Evolutionary conservation across 2,888 invertebrate genomes (phyloP).

Genomic region (Matsumyia berberina): DNA sequence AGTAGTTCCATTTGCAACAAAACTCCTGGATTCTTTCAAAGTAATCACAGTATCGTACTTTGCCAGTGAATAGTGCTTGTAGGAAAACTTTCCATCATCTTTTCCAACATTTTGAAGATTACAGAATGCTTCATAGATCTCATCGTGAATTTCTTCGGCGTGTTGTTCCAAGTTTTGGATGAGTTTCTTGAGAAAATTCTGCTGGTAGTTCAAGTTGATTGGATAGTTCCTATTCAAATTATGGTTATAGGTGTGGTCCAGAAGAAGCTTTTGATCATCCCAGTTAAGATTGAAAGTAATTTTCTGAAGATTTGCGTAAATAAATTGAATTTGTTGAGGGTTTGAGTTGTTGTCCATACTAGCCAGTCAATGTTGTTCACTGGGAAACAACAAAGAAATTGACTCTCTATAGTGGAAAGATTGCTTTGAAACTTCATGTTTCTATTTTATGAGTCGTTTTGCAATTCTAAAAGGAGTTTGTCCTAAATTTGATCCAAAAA

Average conservation of each 20-base stretch:
- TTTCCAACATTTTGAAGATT: slow-evolving; percentile 84
- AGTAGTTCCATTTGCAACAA: slow-evolving; percentile 91
- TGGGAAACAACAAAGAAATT: slow-evolving; percentile 82
- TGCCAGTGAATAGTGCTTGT: slow-evolving; percentile 87
- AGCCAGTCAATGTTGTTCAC: slow-evolving; percentile 80
- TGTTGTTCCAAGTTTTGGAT: slow-evolving; percentile 86
- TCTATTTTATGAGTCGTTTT: background rate
- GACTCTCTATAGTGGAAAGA: slow-evolving; percentile 48
- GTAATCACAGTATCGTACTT: slow-evolving; percentile 85
- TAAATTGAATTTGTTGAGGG: slow-evolving; percentile 34
- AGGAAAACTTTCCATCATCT: slow-evolving; percentile 84
- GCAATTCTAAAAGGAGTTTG: too few relatives aligned
- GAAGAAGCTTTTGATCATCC: slow-evolving; percentile 86
- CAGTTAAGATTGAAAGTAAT: slow-evolving; percentile 79
- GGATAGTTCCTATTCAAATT: slow-evolving; percentile 86
- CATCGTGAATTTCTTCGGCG: slow-evolving; percentile 87
- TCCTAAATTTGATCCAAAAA: too few relatives aligned
- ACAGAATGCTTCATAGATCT: slow-evolving; percentile 87
- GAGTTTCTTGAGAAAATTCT: slow-evolving; percentile 88
- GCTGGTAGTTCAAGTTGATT: slow-evolving; percentile 87
- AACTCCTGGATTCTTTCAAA: slow-evolving; percentile 89
- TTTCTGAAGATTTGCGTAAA: slow-evolving; percentile 43
- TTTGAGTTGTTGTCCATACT: slow-evolving; percentile 46
- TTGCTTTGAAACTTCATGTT: background rate
- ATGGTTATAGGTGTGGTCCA: slow-evolving; percentile 86